Base-by-base conservation (phyloP, 2,797 vertebrate genomes). In the Cynodonichthys magdalenae region DNA sequence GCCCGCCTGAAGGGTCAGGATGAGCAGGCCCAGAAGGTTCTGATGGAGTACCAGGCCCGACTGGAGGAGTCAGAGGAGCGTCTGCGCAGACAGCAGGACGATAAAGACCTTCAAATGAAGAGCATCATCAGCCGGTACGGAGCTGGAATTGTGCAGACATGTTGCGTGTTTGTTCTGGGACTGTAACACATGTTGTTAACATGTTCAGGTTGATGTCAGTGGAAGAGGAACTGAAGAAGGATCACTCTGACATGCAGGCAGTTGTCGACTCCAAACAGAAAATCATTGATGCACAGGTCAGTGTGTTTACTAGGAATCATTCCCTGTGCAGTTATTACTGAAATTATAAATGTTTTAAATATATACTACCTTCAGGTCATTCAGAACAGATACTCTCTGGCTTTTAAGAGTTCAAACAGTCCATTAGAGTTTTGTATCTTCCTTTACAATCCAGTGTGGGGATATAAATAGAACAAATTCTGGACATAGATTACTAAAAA, bases 31-130 rank as follows among this genome's bases (percentile, higher is more conserved):
- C 98, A 98, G 92, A 98, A 99, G 87, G 93, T 98, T 75, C 90
- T 97, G 85, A 92, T 98, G 89, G 97, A 99, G 88, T 99, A 99
- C 85, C 98, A 99, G 93, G 95, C 96, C 1, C 81, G 97, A 65
- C 94, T 99, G 88, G 97, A 99, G 86, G 97, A 99, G 87, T 96
- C 97, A 0, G 97, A 99, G 91, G 97, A 99, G 77, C 89, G 96
- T 5, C 94, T 98, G 75, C 94, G 95, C 20, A 79, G 96, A 59
- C 96, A 98, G 92, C 96, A 98, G 87, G 96, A 99, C 1, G 96
- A 99, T 89, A 99, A 99, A 83, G 97, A 99, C 87, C 94, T 97
- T 67, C 97, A 99, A 92, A 99, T 99, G 97, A 99, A 98, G 85
- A 95, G 96, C 88, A 99, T 99, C 87, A 99, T 99, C 91, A 98